Evolutionary conservation across 2,888 invertebrate species (phyloP), one percentile per base, ranked within the genome.

Genomic region (Drosophila neonasuta): DNA sequence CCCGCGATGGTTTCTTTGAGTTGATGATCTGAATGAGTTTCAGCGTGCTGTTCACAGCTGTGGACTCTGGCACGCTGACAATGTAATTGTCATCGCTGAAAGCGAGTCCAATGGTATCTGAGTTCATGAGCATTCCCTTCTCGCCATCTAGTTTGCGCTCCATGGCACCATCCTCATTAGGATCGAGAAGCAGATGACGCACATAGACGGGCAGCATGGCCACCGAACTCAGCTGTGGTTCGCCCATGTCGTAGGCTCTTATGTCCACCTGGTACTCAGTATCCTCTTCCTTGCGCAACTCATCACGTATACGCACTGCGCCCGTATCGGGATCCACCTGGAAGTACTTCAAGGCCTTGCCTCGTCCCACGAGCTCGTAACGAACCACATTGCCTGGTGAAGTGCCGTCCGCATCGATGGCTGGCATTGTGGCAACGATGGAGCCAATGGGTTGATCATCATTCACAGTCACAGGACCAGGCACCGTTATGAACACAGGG

Each of bases 251-350:
- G 85, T 95, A 96, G 0, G 96, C 97, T 84, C 95, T 93, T 0
- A 97, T 94, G 81, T 97, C 96, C 70, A 97, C 96, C 90, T 96
- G 96, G 90, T 96, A 97, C 91, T 97, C 97, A 42, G 95, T 96
- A 86, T 96, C 96, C 9, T 95, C 94, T 90, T 97, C 96, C 89
- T 97, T 97, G 61, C 95, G 93, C 55, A 97, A 89, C 88, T 97
- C 96, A 87, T 97, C 97, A 30, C 96, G 93, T 0, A 97, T 95
- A 57, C 95, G 93, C 15, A 98, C 91, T 0, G 94, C 93, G 0
- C 97, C 98, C 0, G 95, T 95, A 67, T 96, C 96, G 0, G 96
- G 94, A 89, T 97, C 96, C 7, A 98, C 95, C 77, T 95, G 95
- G 92, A 98, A 98, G 90, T 96, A 97, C 81, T 96, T 95, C 0